Percentiles rank a stretch among this genome's conserved stretches.
Evolutionary conservation across 2,888 invertebrate genomes (phyloP).

Genomic region (Drosophila borealis): DNA sequence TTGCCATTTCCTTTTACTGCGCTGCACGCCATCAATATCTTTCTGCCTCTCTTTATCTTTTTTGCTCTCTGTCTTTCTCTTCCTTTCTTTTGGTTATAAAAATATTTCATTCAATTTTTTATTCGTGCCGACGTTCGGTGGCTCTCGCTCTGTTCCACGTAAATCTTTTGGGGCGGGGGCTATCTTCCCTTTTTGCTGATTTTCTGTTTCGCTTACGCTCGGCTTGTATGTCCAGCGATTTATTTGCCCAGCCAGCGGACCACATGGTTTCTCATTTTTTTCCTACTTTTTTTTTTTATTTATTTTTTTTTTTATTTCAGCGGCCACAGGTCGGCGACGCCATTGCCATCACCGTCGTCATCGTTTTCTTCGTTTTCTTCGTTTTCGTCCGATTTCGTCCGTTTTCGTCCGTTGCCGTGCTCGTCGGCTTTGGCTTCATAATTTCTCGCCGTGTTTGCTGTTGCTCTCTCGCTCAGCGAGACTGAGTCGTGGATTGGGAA

Average conservation of each 20-base stretch:
- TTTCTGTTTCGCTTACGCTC: constrained; percentile 60
- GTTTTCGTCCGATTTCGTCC: constrained; percentile 35
- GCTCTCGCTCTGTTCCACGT: constrained; percentile 49
- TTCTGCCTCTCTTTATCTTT: constrained; percentile 26
- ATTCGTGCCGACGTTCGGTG: constrained; percentile 58
- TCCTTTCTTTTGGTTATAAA: constrained; percentile 73
- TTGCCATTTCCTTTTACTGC: constrained; percentile 45
- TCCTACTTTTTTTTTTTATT: constrained; percentile 36
- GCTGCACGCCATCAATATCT: constrained; percentile 74
- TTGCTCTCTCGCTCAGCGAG: constrained; percentile 33
- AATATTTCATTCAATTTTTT: constrained; percentile 82
- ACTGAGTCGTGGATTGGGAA: constrained; percentile 20
- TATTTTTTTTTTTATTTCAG: constrained; percentile 28
- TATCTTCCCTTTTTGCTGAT: constrained; percentile 39
- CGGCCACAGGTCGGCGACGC: constrained; percentile 65
- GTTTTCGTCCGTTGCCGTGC: constrained; percentile 31
- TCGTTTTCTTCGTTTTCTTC: constrained; percentile 36
- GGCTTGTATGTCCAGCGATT: constrained; percentile 73
- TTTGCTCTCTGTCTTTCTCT: constrained; percentile 10
- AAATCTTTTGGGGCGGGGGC: constrained; percentile 23
- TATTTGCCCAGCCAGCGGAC: constrained; percentile 72
- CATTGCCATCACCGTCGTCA: constrained; percentile 32
- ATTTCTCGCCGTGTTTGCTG: constrained; percentile 58
- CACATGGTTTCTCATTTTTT: constrained; percentile 77
- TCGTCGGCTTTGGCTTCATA: constrained; percentile 71